Evolutionary conservation across 2,113 vertebrate species (phyloP), one percentile per base, ranked within the genome.

Genomic region (Brienomyrus brachyistius): DNA sequence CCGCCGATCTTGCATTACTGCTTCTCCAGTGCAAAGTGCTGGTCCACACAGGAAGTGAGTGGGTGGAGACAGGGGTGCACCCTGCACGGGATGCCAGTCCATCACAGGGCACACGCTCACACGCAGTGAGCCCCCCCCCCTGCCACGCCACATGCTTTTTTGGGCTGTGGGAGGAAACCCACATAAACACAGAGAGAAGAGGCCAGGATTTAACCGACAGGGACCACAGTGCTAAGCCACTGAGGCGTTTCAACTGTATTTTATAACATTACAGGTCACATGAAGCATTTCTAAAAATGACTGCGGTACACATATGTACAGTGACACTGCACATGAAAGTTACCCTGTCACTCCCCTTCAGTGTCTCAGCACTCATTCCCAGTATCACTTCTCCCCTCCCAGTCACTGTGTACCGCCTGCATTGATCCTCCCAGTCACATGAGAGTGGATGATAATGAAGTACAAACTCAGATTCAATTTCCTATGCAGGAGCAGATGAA

Each of bases 381-480:
- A 8, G 13, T 35, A 10, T 23, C 35, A 8, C 62, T 59, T 56
- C 87, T 66, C 54, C 31, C 87, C 56, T 88, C 35, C 31, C 19
- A 88, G 54, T 54, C 15, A 62, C 40, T 45, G 35, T 45, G 40
- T 19, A 62, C 59, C 3, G 19, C 15, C 52, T 6, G 86, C 54
- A 45, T 45, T 43, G 23, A 59, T n/a, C 86, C 27, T 66, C 35
- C 87, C 21, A 47, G 35, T 45, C 43, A 45, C 56, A 88, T 66
- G 40, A 88, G 9, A 66, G 17, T 23, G 87, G 56, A 27, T 62
- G 40, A 59, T 87, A 56, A 54, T 59, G 87, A 88, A n/a, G 87
- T 62, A 88, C 87, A 62, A 62, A 88, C 87, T 88, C 54, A 27
- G 8, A 88, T 66, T 66, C 87, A 88, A 45, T 88, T 62, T 88